These are phyloP conservation scores for Scolopax rusticola DNA, from an alignment of 2,797 vertebrate species.

Conservation along the genomic window DNA sequence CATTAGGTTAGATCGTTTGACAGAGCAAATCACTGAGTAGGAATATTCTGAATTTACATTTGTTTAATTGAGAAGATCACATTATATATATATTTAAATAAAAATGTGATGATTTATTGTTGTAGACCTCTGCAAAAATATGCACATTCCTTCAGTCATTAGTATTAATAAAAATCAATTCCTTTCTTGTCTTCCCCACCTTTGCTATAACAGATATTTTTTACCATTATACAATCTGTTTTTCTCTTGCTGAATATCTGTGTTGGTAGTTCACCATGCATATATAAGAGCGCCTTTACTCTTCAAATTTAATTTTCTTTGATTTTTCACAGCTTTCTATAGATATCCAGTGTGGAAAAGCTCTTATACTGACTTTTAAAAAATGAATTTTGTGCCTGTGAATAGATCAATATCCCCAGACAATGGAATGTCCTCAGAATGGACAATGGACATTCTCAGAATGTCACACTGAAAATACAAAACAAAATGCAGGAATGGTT, in stretches of 20 bases:
- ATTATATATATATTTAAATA: not conserved
- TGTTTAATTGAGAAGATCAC: not conserved
- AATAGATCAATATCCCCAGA: not conserved
- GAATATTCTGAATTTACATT: not conserved
- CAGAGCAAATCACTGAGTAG: not conserved
- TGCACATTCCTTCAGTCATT: not conserved
- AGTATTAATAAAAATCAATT: not conserved
- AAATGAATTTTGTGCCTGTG: not conserved
- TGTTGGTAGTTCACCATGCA: not conserved
- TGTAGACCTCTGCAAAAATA: not conserved
- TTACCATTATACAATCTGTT: not conserved
- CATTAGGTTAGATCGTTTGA: not conserved
- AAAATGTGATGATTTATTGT: not conserved
- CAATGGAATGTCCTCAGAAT: not conserved
- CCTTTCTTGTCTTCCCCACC: not conserved
- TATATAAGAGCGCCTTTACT: not conserved
- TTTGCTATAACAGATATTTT: not conserved
- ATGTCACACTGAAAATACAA: not conserved
- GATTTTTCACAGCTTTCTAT: not conserved
- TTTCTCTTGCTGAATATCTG: not conserved
- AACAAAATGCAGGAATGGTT: not conserved
- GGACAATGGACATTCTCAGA: no score
- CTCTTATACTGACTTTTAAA: not conserved
- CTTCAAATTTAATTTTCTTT: not conserved
- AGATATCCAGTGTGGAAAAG: not conserved